These are phyloP conservation scores for Caenorhabditis wallacei DNA, from an alignment of 2,888 invertebrate species.

Conservation along the genomic window DNA sequence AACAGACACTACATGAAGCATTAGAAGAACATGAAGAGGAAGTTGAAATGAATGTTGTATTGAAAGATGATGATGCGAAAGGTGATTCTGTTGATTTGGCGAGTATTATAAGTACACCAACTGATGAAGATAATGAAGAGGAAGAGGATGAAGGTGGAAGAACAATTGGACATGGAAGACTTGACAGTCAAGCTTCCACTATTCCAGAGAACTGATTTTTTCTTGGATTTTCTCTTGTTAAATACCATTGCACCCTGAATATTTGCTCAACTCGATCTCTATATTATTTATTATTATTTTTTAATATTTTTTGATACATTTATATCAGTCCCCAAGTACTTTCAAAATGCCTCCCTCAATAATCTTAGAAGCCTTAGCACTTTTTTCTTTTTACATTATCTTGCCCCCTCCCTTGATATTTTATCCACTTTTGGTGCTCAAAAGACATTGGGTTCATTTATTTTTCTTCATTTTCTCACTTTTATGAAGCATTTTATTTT, in stretches of 20 bases:
- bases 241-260: background rate
- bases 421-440: background rate
- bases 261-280: background rate
- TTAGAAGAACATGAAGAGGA: slow-evolving; percentile 31
- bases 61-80: slow-evolving; percentile 23
- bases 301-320: background rate
- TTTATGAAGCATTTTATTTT: slow-evolving; percentile 33
- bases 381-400: background rate
- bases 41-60: slow-evolving; percentile 17
- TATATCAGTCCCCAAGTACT: slow-evolving; percentile 3
- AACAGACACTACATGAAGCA: slow-evolving; percentile 33
- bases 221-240: slow-evolving; percentile 84
- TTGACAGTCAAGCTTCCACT: slow-evolving; percentile 47
- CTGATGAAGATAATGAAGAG: slow-evolving; percentile 18
- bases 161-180: slow-evolving; percentile 32
- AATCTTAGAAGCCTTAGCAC: slow-evolving; percentile 35
- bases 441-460: background rate
- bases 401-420: background rate
- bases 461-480: background rate
- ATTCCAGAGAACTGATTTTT: slow-evolving; percentile 33
- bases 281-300: too few relatives aligned
- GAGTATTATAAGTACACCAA: slow-evolving; percentile 19
- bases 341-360: slow-evolving; percentile 5
- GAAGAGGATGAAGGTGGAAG: slow-evolving; percentile 10
- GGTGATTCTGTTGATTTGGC: background rate